A percentile compares a stretch with the other conserved stretches of the same genome.
phyloP scores from a whole-genome alignment of 2,113 vertebrate genomes.

The Gambusia holbrooki region DNA sequence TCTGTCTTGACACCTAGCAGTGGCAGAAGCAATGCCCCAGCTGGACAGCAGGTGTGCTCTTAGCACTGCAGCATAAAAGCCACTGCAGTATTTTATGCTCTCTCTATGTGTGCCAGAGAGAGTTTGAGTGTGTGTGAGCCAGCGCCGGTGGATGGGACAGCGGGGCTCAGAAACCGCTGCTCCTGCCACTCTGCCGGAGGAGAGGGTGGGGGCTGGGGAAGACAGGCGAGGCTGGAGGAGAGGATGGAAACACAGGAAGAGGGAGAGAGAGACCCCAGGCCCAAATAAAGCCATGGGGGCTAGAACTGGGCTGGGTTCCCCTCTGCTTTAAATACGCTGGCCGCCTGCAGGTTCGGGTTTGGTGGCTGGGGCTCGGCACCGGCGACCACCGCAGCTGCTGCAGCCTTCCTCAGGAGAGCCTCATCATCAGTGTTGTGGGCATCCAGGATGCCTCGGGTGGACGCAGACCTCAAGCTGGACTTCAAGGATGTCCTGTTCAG shows the following conservation, averaged over 20 bases:
- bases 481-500: conserved; percentile 97
- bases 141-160: conserved; percentile 58
- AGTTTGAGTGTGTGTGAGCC: conserved; percentile 12
- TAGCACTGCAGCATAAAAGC: conserved; percentile 71
- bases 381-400: conserved; percentile 37
- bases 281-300: conserved; percentile 89
- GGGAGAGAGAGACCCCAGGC: conserved; percentile 58
- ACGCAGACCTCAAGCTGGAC: conserved; percentile 96
- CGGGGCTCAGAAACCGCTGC: conserved; percentile 63
- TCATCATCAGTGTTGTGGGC: conserved; percentile 54
- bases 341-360: conserved; percentile 81
- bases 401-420: conserved; percentile 64
- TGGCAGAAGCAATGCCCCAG: conserved; percentile 61
- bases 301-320: conserved; percentile 56
- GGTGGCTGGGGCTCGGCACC: conserved; percentile 71
- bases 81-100: conserved; percentile 60
- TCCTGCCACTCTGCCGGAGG: conserved; percentile 71
- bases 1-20: background rate
- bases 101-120: conserved; percentile 28
- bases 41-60: conserved; percentile 75
- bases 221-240: conserved; percentile 18
- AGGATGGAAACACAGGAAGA: background rate
- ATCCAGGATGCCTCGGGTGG: conserved; percentile 90
- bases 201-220: conserved; percentile 7
- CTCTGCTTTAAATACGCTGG: conserved; percentile 85